Evolutionary conservation across 2,888 invertebrate genomes (phyloP).

Genomic region (Callinectes sapidus): DNA sequence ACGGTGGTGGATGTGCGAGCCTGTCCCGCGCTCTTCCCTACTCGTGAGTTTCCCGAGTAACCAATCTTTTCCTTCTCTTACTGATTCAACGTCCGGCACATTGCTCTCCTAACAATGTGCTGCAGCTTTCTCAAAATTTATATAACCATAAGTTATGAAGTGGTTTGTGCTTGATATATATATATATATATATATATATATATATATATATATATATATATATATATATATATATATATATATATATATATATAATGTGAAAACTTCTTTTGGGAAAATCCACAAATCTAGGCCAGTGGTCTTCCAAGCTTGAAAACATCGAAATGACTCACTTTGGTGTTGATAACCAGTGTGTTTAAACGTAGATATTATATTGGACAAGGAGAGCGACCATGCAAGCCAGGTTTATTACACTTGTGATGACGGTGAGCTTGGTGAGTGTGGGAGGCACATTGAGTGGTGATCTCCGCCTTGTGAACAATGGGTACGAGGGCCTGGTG

Average conservation of each 20-base stretch:
- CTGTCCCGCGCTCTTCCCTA: not conserved
- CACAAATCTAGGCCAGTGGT: not conserved
- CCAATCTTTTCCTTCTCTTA: not conserved
- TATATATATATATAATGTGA: not conserved
- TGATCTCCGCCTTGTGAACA: slow-evolving; percentile 61
- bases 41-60: not conserved
- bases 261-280: not conserved
- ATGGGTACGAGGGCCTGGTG: slow-evolving; percentile 70
- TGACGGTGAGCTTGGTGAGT: slow-evolving; percentile 32
- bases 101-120: not conserved
- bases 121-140: not conserved
- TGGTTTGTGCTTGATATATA: not conserved
- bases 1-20: slow-evolving; percentile 31
- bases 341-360: not conserved
- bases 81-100: not conserved
- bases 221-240: not conserved
- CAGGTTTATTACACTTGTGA: not conserved
- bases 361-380: slow-evolving; percentile 5
- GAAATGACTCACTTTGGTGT: not conserved
- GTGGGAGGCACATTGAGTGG: not conserved
- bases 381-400: not conserved
- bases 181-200: not conserved
- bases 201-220: not conserved
- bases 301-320: not conserved
- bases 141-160: not conserved